phyloP scores from a whole-genome alignment of 2,888 invertebrate species.

The Brassicogethes aeneus region DNA sequence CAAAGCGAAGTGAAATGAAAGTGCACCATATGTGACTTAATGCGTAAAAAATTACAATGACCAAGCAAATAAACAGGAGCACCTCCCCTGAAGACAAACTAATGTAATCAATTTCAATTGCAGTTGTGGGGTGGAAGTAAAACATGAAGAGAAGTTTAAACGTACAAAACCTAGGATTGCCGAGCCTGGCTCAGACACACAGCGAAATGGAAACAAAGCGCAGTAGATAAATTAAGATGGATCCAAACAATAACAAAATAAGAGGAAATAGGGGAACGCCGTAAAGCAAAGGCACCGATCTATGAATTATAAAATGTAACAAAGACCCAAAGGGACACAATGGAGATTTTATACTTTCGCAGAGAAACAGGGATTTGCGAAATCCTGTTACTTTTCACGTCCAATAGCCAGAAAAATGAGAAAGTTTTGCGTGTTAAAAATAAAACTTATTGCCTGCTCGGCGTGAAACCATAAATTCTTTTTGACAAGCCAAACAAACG shows the following conservation, averaged over 20 bases:
- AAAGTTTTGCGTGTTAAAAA: constrained; percentile 17
- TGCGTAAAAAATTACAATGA: too few species aligned
- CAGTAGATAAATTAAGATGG: constrained; percentile 10
- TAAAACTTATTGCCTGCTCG: constrained; percentile 16
- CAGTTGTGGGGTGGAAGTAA: too few species aligned
- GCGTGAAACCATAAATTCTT: constrained; percentile 17
- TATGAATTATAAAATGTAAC: constrained; percentile 30
- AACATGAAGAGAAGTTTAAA: too few species aligned
- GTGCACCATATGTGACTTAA: too few species aligned
- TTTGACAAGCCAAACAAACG: constrained; percentile 21
- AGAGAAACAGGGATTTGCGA: constrained; percentile 26
- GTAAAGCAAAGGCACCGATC: constrained; percentile 13
- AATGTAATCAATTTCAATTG: too few species aligned
- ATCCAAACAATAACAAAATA: constrained; percentile 12
- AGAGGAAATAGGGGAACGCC: constrained; percentile 7
- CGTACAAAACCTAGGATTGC: too few species aligned
- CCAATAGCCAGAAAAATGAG: constrained; percentile 29
- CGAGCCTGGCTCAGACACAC: not conserved
- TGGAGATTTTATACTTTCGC: constrained; percentile 25
- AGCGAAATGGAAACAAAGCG: not conserved
- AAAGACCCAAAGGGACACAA: constrained; percentile 25
- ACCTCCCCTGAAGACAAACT: too few species aligned
- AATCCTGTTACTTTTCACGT: constrained; percentile 30
- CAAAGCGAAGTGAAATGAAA: too few species aligned
- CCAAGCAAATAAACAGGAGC: too few species aligned